phyloP scores from a whole-genome alignment of 1,140 invertebrate species.

The Heliothis virescens region DNA sequence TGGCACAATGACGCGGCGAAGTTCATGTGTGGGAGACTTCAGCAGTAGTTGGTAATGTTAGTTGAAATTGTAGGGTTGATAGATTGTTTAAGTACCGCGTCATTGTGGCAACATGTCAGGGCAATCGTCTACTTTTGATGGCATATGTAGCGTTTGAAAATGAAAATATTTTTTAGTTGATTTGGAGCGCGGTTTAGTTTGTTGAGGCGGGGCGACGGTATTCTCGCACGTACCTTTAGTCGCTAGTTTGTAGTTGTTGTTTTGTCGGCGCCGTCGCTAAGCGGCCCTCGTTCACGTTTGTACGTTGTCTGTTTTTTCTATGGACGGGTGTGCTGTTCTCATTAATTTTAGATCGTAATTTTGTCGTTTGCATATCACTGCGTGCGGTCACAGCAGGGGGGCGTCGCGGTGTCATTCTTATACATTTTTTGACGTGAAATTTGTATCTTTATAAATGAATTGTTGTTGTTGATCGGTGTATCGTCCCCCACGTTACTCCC shows the following conservation, averaged over 20 bases:
- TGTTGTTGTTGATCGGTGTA: constrained; percentile 72
- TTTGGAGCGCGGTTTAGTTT: constrained; percentile 61
- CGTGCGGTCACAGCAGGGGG: constrained; percentile 69
- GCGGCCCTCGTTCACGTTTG: constrained; percentile 71
- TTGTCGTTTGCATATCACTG: constrained; percentile 77
- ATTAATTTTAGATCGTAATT: constrained; percentile 79
- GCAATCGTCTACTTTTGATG: constrained; percentile 53
- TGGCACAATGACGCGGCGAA: constrained; percentile 21
- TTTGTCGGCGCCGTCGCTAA: constrained; percentile 62
- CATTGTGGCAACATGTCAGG: constrained; percentile 14
- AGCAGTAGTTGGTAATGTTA: constrained; percentile 30
- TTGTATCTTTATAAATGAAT: constrained; percentile 73
- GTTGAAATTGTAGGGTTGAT: constrained; percentile 39
- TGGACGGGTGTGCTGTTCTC: constrained; percentile 68
- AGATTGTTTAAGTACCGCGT: constrained; percentile 22
- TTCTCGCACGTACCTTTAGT: constrained; percentile 51
- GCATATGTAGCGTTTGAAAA: constrained; percentile 56
- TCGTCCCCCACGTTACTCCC: constrained; percentile 70
- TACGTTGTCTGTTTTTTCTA: constrained; percentile 78
- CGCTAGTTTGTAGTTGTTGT: constrained; percentile 72
- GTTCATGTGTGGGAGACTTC: not conserved
- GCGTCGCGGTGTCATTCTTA: constrained; percentile 70
- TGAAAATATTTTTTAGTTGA: constrained; percentile 61
- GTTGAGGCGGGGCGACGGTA: constrained; percentile 51
- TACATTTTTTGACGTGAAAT: constrained; percentile 74